phyloP scores from a whole-genome alignment of 2,888 invertebrate species.

The Barypeithes pellucidus region DNA sequence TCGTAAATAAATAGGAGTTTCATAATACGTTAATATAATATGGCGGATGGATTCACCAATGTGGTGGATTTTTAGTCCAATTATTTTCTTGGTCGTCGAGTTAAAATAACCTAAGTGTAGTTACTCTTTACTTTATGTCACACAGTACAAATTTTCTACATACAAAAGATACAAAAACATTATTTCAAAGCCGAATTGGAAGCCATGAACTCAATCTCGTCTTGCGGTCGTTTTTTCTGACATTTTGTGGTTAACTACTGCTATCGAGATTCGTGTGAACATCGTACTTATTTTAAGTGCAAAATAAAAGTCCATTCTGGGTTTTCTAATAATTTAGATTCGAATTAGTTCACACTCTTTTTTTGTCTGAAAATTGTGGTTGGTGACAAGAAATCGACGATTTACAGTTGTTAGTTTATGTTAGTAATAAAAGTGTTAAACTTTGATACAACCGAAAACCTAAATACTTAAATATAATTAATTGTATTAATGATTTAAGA shows the following conservation, averaged over 20 bases:
- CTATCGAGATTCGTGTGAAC: conserved; percentile 52
- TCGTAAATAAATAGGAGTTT: too few species aligned
- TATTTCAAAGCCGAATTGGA: conserved; percentile 30
- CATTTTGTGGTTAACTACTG: conserved; percentile 49
- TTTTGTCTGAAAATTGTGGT: conserved; percentile 9
- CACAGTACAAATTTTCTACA: neutral
- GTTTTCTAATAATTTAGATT: conserved; percentile 39
- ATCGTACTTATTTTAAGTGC: conserved; percentile 24
- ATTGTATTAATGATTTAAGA: too few species aligned
- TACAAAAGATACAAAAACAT: conserved; percentile 29
- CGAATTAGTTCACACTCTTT: conserved; percentile 13
- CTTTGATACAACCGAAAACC: too few species aligned
- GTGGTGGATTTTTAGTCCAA: too few species aligned
- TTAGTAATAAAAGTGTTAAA: too few species aligned
- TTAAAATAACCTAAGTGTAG: too few species aligned
- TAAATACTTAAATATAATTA: too few species aligned
- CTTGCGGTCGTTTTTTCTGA: conserved; percentile 49
- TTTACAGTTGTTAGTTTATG: conserved; percentile 1
- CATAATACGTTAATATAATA: too few species aligned
- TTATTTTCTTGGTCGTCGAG: too few species aligned
- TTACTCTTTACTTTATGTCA: neutral
- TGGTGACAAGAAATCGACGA: neutral
- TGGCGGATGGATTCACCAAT: too few species aligned
- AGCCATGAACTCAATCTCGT: conserved; percentile 51
- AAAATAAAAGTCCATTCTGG: conserved; percentile 10